These are phyloP conservation scores for Ypsolopha scabrella DNA, from an alignment of 2,888 invertebrate species.

Conservation along the genomic window DNA sequence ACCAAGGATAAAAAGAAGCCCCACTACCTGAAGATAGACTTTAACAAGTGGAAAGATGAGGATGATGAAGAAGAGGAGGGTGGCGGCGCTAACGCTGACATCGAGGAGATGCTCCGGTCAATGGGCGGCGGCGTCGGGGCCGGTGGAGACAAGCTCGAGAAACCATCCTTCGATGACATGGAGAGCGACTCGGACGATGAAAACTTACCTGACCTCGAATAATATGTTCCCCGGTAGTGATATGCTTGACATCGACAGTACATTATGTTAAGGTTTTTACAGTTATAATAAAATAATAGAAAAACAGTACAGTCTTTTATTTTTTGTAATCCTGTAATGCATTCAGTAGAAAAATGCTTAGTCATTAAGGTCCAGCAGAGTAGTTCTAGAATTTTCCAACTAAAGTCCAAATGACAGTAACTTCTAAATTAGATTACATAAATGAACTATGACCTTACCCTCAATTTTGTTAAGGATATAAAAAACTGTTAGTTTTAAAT, in stretches of 20 bases:
- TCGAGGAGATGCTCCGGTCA: constrained; percentile 80
- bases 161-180: constrained; percentile 81
- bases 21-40: constrained; percentile 97
- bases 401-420: too few species aligned
- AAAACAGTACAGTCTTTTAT: constrained; percentile 13
- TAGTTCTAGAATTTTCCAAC: too few species aligned
- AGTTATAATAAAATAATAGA: constrained; percentile 56
- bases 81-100: constrained; percentile 45
- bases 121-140: constrained; percentile 70
- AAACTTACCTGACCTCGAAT: constrained; percentile 81
- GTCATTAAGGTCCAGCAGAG: background rate
- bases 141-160: constrained; percentile 62
- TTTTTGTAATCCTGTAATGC: background rate
- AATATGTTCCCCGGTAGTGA: constrained; percentile 32
- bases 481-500: too few species aligned
- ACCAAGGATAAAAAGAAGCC: constrained; percentile 90
- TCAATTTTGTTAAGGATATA: too few species aligned
- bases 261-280: constrained; percentile 63
- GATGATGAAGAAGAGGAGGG: constrained; percentile 91
- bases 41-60: constrained; percentile 98
- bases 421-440: too few species aligned
- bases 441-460: too few species aligned
- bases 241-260: constrained; percentile 45
- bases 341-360: constrained; percentile 9
- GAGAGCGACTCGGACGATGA: constrained; percentile 86